phyloP scores from a whole-genome alignment of 1,140 invertebrate genomes.

The Leptinotarsa lineolata region DNA sequence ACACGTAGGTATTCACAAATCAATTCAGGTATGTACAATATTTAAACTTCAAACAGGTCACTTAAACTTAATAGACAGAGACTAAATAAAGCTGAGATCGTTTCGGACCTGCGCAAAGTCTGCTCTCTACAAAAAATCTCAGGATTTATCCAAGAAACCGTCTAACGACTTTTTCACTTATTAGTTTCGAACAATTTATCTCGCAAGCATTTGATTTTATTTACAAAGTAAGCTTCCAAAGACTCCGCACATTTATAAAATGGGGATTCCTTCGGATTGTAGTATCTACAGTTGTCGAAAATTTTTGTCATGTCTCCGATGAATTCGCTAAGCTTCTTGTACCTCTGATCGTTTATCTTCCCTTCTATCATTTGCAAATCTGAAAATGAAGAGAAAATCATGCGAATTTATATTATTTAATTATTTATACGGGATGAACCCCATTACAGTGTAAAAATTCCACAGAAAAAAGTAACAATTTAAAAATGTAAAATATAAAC shows the following conservation, averaged over 20 bases:
- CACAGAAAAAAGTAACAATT: too few relatives aligned
- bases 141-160: slow-evolving; percentile 21
- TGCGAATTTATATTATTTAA: too few relatives aligned
- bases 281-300: slow-evolving; percentile 97
- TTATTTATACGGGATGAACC: too few relatives aligned
- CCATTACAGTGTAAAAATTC: too few relatives aligned
- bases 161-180: slow-evolving; percentile 35
- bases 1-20: slow-evolving; percentile 43
- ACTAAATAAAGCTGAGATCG: slow-evolving; percentile 41
- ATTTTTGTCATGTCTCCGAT: slow-evolving; percentile 97
- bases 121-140: slow-evolving; percentile 17
- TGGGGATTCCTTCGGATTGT: slow-evolving; percentile 92
- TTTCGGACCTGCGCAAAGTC: slow-evolving; percentile 39
- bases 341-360: slow-evolving; percentile 81
- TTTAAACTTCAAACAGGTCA: slow-evolving; percentile 32
- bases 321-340: slow-evolving; percentile 90
- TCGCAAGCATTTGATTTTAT: slow-evolving; percentile 83
- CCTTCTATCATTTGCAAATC: slow-evolving; percentile 92
- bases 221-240: slow-evolving; percentile 93
- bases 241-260: slow-evolving; percentile 95
- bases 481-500: too few relatives aligned
- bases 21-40: slow-evolving; percentile 30
- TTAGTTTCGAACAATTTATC: slow-evolving; percentile 73
- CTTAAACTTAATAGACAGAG: slow-evolving; percentile 24
- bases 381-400: slow-evolving; percentile 59